These are phyloP conservation scores for Lissonota sp. DNA, from an alignment of 2,888 invertebrate genomes.

Conservation along the genomic window DNA sequence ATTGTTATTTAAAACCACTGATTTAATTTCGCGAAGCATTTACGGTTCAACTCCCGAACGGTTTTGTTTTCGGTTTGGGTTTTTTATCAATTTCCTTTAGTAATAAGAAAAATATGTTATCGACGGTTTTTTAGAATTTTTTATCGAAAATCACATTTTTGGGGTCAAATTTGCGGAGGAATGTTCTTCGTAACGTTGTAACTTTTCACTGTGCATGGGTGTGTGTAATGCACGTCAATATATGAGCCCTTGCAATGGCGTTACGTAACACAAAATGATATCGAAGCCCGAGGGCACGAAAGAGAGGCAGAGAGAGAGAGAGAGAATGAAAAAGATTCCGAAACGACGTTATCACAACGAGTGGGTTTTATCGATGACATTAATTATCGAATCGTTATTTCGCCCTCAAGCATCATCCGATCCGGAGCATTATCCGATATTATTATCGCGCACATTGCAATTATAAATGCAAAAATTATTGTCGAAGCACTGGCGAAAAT, in stretches of 20 bases:
- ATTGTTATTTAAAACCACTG: background rate
- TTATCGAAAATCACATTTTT: too few relatives aligned
- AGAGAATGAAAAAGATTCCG: background rate
- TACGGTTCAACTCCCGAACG: too few relatives aligned
- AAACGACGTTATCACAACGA: slow-evolving; percentile 9
- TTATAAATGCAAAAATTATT: too few relatives aligned
- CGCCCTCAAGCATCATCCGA: background rate
- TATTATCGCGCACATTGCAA: background rate
- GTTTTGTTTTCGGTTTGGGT: too few relatives aligned
- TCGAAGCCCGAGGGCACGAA: slow-evolving; percentile 14
- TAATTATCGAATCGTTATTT: slow-evolving; percentile 26
- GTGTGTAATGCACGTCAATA: background rate
- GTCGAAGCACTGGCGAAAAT: background rate
- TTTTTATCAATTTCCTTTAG: background rate
- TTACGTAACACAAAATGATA: slow-evolving; percentile 32
- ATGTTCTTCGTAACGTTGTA: too few relatives aligned
- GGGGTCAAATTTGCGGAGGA: too few relatives aligned
- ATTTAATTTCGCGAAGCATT: background rate
- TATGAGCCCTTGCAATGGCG: background rate
- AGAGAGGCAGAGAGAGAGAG: slow-evolving; percentile 3
- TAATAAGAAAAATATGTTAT: too few relatives aligned
- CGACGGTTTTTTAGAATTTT: too few relatives aligned
- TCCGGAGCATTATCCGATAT: slow-evolving; percentile 17
- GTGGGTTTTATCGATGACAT: slow-evolving; percentile 13
- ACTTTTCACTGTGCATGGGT: background rate